A percentile compares a stretch with the other conserved stretches of the same genome.
These are phyloP conservation scores for Scartelaos histophorus DNA, from an alignment of 2,113 vertebrate genomes.

Conservation along the genomic window DNA sequence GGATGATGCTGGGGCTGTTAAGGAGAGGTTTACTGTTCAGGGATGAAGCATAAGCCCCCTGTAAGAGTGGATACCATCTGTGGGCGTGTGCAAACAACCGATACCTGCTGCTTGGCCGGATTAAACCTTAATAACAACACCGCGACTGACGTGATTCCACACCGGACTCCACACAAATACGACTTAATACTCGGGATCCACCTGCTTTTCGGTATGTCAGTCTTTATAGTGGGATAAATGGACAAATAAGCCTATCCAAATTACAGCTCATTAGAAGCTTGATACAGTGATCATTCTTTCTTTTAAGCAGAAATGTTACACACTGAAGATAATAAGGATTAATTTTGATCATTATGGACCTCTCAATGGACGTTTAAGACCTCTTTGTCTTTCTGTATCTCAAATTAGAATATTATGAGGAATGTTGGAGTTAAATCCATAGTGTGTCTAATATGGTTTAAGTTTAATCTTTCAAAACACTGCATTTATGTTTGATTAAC, in stretches of 20 bases:
- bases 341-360: not conserved
- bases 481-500: too few species aligned
- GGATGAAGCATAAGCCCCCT: constrained; percentile 42
- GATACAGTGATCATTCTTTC: not conserved
- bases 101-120: constrained; percentile 42
- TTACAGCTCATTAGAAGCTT: not conserved
- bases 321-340: not conserved
- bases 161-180: constrained; percentile 40
- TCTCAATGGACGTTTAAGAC: not conserved
- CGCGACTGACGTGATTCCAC: constrained; percentile 9
- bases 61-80: constrained; percentile 37
- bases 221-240: constrained; percentile 4
- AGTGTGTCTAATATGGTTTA: not conserved
- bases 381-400: not conserved
- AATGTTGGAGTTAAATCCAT: not conserved
- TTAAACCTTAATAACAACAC: constrained; percentile 28
- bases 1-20: not conserved
- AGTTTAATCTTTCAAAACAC: not conserved
- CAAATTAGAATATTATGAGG: not conserved
- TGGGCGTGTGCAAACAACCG: constrained; percentile 35
- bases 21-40: constrained; percentile 31
- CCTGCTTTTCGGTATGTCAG: constrained; percentile 59
- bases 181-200: constrained; percentile 42
- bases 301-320: not conserved
- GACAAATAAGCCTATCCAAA: not conserved